A percentile compares a stretch with the other conserved stretches of the same genome.
phyloP scores from a whole-genome alignment of 2,113 vertebrate genomes.

The Synodontis membranacea region DNA sequence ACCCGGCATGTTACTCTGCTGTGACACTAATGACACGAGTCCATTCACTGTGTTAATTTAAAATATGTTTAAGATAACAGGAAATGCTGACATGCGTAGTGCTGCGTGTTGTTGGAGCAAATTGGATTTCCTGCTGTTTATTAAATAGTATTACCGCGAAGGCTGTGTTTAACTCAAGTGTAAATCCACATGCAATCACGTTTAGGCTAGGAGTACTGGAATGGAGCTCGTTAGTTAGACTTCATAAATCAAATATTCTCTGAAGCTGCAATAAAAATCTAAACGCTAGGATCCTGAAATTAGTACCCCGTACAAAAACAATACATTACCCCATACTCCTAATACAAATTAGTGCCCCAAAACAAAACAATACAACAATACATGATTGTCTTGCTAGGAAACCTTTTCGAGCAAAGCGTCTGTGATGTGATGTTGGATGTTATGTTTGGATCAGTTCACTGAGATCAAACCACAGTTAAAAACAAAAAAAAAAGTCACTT shows the following conservation, averaged over 20 bases:
- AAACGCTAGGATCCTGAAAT: not conserved
- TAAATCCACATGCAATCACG: not conserved
- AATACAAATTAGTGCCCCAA: no score
- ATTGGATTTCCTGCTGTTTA: slow-evolving; percentile 11
- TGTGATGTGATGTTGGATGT: no score
- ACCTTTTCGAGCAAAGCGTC: not conserved
- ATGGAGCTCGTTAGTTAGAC: not conserved
- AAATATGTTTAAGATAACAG: not conserved
- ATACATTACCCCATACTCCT: no score
- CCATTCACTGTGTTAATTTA: slow-evolving; percentile 1
- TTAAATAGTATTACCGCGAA: not conserved
- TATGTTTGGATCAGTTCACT: not conserved
- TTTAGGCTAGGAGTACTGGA: not conserved
- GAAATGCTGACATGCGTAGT: slow-evolving; percentile 1
- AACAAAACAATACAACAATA: not conserved
- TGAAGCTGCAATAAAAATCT: not conserved
- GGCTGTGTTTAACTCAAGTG: not conserved
- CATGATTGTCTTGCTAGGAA: not conserved
- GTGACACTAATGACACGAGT: not conserved
- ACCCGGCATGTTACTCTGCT: not conserved
- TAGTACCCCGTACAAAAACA: no score
- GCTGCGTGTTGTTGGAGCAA: not conserved
- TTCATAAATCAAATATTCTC: not conserved
- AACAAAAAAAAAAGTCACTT: not conserved
- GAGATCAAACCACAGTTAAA: not conserved